Base-by-base conservation (phyloP, 2,888 invertebrate species). In the Lobophora halterata region DNA sequence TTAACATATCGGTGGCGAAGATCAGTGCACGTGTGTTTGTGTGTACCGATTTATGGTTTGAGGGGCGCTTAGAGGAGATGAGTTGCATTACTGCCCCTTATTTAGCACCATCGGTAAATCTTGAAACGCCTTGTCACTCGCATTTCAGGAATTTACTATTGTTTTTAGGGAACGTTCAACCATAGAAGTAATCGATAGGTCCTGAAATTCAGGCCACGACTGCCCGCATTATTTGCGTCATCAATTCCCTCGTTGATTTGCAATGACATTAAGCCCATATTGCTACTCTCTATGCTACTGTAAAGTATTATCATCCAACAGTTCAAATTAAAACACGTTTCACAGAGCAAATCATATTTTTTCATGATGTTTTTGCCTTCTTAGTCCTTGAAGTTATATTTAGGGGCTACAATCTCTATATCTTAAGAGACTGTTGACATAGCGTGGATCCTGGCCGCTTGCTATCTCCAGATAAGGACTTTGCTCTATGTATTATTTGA, bases 1-100 rank as follows among this genome's bases (percentile, higher is more conserved):
- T 82, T 81, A 75, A 72, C 79, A 82, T 85, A 83, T 82, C 81
- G 58, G 62, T 66, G 71, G 53, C 57, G 58, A 71, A 70, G 74
- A 82, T 81, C 80, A 54, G 63, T 65, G 66, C 68, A 71, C 67
- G 69, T 64, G 69, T 59, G 55, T 48, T n/a, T 58, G 48, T 55
- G 24, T 25, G 40, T 41, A 33, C 49, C 44, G 49, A 53, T 49
- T 54, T 55, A 49, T 53, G 58, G 56, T 61, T 70, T 60, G 51
- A 64, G 65, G 46, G 59, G 55, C 52, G 49, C 37, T 55, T 46
- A 5, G 9, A 27, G n/a, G n/a, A n/a, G n/a, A n/a, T n/a, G 28
- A 28, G 31, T 36, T 32, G 24, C 31, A 32, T 8, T 17, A n/a
- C 10, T 27, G 17, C 19, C 26, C 9, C 11, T 27, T 12, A 18